Percentiles rank a stretch among this genome's conserved stretches.
Conservation (phyloP, 2,888 invertebrate species). For the Rhamnusium bicolor region DNA sequence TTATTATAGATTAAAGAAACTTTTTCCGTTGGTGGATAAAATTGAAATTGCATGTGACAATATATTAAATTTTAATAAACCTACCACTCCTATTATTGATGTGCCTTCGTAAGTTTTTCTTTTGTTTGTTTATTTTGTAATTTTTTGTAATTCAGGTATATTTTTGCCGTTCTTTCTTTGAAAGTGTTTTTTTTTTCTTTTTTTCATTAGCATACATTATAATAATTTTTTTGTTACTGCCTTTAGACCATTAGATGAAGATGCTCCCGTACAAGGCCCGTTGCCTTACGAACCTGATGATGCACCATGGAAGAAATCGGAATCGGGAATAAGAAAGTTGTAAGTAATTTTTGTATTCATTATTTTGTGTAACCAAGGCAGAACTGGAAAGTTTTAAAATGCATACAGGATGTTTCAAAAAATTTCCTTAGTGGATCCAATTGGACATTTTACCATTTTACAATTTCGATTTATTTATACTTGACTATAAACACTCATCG, state of each 20-base stretch:
- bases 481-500: no score
- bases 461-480: no score
- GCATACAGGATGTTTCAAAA: no score
- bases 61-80: constrained; percentile 44
- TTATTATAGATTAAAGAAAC: constrained; percentile 55
- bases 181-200: no score
- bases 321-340: constrained; percentile 94
- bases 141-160: not conserved
- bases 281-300: constrained; percentile 97
- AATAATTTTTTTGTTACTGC: not conserved
- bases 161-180: no score
- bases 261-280: constrained; percentile 96
- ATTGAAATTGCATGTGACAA: constrained; percentile 60
- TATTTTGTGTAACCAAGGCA: no score
- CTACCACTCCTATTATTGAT: constrained; percentile 34
- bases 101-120: constrained; percentile 51
- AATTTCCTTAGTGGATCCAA: no score
- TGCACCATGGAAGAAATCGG: constrained; percentile 92
- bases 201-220: not conserved
- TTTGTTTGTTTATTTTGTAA: constrained; percentile 31
- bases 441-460: no score
- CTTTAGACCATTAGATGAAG: constrained; percentile 77
- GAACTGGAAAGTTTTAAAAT: no score
- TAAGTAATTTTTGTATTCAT: no score
- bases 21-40: constrained; percentile 58